A percentile compares a stretch with the other conserved stretches of the same genome.
Conservation (phyloP, 2,113 vertebrate genomes). For the Nerophis lumbriciformis region DNA sequence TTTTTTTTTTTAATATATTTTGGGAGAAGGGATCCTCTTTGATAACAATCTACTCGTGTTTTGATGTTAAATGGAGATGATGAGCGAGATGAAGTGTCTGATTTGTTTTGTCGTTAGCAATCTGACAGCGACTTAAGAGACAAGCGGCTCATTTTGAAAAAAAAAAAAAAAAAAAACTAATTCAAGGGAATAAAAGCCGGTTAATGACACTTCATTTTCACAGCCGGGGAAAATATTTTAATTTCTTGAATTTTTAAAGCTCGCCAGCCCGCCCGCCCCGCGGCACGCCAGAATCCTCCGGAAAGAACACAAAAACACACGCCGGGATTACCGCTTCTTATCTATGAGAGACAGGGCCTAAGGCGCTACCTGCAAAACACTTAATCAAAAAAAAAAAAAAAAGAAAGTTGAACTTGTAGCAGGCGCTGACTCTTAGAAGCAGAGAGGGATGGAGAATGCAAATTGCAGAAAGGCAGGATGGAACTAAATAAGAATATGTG, state of each 20-base stretch:
- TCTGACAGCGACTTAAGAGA: constrained; percentile 37
- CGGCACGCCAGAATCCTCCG: constrained; percentile 30
- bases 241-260: constrained; percentile 52
- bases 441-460: constrained; percentile 60
- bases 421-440: constrained; percentile 57
- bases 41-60: constrained; percentile 50
- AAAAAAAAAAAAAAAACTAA: constrained; percentile 23
- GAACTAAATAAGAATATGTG: constrained; percentile 26
- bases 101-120: constrained; percentile 67
- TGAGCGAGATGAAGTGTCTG: constrained; percentile 55
- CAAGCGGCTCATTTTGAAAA: constrained; percentile 46
- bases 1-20: constrained; percentile 11
- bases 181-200: constrained; percentile 44
- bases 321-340: constrained; percentile 59
- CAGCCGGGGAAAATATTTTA: constrained; percentile 46
- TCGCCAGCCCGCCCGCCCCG: constrained; percentile 19
- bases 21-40: constrained; percentile 4
- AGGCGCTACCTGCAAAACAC: constrained; percentile 71
- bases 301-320: constrained; percentile 44
- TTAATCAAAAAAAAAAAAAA: constrained; percentile 60
- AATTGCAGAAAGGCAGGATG: constrained; percentile 52
- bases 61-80: constrained; percentile 56
- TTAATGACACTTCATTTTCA: constrained; percentile 60
- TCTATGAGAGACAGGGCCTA: constrained; percentile 58
- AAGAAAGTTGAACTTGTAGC: constrained; percentile 63